Conservation (phyloP, 2,797 vertebrate genomes). For the Aldrovandia affinis region DNA sequence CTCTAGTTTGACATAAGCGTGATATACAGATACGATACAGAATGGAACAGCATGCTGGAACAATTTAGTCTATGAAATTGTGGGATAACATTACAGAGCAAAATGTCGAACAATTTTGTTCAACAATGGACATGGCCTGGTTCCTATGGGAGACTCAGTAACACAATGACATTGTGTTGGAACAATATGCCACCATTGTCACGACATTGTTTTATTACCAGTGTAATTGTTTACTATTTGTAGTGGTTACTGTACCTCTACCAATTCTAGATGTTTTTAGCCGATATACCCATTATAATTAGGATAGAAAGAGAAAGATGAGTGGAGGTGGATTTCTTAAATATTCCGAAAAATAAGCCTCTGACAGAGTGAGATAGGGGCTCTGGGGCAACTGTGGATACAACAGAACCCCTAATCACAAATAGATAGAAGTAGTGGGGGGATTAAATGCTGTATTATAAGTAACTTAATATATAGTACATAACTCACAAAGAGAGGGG, state of each 20-base stretch:
- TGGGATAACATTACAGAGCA: neutral
- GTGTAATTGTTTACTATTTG: too few relatives aligned
- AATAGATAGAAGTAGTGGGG: neutral
- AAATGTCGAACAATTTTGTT: conserved; percentile 1
- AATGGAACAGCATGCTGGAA: neutral
- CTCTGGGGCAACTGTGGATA: conserved; percentile 68
- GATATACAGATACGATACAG: too few relatives aligned
- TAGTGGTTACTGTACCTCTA: conserved; percentile 44
- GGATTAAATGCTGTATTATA: neutral
- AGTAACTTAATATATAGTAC: conserved; percentile 56
- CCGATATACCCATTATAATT: neutral
- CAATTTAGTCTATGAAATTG: neutral
- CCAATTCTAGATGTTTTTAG: conserved; percentile 49
- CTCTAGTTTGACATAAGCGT: neutral
- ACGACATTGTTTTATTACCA: conserved; percentile 1
- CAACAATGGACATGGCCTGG: conserved; percentile 17
- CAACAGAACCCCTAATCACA: conserved; percentile 69
- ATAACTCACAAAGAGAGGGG: conserved; percentile 69
- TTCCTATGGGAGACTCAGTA: conserved; percentile 4
- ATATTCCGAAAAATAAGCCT: conserved; percentile 23
- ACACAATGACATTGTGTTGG: conserved; percentile 5
- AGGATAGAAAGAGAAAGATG: neutral
- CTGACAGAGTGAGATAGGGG: conserved; percentile 53
- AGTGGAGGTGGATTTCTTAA: conserved; percentile 37
- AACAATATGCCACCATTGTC: neutral